Base-by-base conservation (phyloP, 2,797 vertebrate genomes). In the Naso thynnoides region DNA sequence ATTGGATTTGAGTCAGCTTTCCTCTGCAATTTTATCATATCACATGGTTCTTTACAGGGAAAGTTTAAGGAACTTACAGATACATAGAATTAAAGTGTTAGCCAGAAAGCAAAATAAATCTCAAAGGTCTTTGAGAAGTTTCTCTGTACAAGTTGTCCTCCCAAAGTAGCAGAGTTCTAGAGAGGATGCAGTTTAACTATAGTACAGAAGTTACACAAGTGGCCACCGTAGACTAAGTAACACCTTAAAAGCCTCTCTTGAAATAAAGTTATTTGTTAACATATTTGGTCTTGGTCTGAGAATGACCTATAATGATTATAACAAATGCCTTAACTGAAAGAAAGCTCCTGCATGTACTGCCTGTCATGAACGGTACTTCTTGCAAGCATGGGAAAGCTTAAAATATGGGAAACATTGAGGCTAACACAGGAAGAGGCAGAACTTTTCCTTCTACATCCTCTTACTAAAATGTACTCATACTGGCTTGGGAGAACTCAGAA, bases 341-440 rank as follows among this genome's bases (percentile, higher is more conserved):
- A 78, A 65, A 26, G 23, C 27, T 57, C 21, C 26, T 18, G 29
- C 62, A 63, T 75, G 36, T 49, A 21, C 23, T 36, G 3, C 44
- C 41, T 54, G 61, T 63, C 60, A 80, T 44, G 62, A 56, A 27
- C 41, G 73, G 53, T 49, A 66, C 70, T 42, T 64, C 55, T 71
- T 73, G 73, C 73, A 81, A 62, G 63, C 70, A 76, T 75, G 69
- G 75, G 83, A 88, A 89, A 67, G 56, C 70, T 83, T 76, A 49
- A 79, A 89, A 87, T 68, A 66, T 81, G 84, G 86, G 83, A 92
- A 91, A 90, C 84, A 80, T 14, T 89, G 84, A 91, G 87, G 84
- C 81, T 66, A 79, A 86, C 81, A 78, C 81, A 85, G 88, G 88
- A 93, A 92, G 87, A 84, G 79, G 76, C 78, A 69, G 36, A 50